phyloP scores from a whole-genome alignment of 2,113 vertebrate genomes.

The Mionectes macconnelli region DNA sequence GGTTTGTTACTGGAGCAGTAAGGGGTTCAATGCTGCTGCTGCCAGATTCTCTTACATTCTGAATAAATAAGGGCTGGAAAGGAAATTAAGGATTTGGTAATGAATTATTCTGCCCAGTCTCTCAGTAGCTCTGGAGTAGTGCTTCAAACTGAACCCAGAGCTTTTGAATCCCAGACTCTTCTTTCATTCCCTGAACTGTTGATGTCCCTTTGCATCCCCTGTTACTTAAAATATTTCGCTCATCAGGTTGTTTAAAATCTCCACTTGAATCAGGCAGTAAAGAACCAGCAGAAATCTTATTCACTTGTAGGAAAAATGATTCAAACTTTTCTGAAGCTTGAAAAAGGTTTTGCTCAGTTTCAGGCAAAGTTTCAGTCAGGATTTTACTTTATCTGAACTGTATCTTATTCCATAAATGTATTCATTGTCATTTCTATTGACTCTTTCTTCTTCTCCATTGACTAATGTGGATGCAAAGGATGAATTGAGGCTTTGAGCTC shows the following conservation, averaged over 20 bases:
- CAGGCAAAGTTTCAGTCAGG: neutral
- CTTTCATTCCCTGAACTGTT: neutral
- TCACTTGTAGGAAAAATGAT: neutral
- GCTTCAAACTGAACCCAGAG: neutral
- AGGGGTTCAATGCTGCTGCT: neutral
- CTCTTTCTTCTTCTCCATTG: neutral
- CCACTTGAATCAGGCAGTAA: neutral
- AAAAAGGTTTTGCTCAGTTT: neutral
- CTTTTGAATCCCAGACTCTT: neutral
- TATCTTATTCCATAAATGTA: neutral
- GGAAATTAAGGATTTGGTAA: neutral
- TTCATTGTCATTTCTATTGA: neutral
- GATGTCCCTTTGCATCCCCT: neutral
- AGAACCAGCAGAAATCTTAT: neutral
- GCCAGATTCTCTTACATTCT: neutral
- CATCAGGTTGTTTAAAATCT: neutral
- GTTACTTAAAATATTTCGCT: neutral
- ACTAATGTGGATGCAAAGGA: neutral
- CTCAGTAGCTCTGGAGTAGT: neutral
- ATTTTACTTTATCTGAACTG: neutral
- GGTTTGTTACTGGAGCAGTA: neutral
- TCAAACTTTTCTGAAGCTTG: neutral
- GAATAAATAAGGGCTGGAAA: neutral
- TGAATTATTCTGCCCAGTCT: neutral
- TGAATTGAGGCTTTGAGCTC: neutral